These are phyloP conservation scores for Streptopelia turtur DNA, from an alignment of 2,797 vertebrate species.

Conservation along the genomic window DNA sequence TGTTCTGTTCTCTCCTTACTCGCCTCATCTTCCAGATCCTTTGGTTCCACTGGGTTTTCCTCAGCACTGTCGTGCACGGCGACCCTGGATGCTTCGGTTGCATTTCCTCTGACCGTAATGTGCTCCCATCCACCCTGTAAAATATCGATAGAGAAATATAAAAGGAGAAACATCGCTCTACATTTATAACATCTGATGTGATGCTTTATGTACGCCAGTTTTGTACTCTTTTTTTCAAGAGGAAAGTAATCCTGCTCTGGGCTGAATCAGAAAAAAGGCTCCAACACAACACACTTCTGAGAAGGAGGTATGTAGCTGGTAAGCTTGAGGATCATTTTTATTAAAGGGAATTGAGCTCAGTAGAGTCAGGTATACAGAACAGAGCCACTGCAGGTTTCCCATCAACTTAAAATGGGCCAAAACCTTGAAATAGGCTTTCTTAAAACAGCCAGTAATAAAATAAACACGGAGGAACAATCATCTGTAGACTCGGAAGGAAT, in stretches of 20 bases:
- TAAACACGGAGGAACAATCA: background rate
- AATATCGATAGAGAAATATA: background rate
- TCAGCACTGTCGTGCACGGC: conserved; percentile 1
- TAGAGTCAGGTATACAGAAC: background rate
- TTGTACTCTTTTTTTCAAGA: background rate
- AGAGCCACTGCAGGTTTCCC: background rate
- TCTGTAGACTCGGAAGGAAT: background rate
- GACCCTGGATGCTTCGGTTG: conserved; percentile 76
- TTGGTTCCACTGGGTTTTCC: background rate
- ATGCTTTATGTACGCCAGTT: background rate
- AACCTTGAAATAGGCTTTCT: background rate
- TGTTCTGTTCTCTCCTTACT: conserved; percentile 46
- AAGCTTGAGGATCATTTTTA: background rate
- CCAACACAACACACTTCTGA: background rate
- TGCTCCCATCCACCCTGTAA: conserved; percentile 96
- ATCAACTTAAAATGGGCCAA: background rate
- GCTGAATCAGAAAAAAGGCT: background rate
- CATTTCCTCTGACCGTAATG: conserved; percentile 89
- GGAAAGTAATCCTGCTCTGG: background rate
- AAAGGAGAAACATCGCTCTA: background rate
- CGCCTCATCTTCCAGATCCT: conserved; percentile 6
- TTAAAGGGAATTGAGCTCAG: background rate
- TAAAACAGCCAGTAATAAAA: background rate
- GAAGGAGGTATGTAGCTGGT: background rate
- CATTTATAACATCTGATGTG: background rate